phyloP scores from a whole-genome alignment of 2,113 vertebrate genomes.

The Sinocyclocheilus rhinocerous region DNA sequence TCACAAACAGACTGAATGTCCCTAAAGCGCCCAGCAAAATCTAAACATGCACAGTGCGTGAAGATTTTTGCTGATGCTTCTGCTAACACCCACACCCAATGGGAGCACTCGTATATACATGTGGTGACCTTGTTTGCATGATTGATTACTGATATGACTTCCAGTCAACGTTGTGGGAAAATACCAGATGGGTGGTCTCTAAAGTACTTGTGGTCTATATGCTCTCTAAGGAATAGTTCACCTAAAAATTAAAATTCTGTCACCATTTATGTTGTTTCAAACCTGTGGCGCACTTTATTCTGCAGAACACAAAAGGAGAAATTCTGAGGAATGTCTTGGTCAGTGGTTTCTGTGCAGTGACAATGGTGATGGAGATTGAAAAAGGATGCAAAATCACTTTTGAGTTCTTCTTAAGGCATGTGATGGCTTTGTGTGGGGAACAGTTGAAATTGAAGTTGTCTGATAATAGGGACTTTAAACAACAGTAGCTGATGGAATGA shows the following conservation, averaged over 20 bases:
- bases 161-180: constrained; percentile 13
- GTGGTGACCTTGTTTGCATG: constrained; percentile 49
- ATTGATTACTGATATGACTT: constrained; percentile 28
- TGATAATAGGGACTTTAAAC: too few species aligned
- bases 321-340: neutral
- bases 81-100: constrained; percentile 54
- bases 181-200: constrained; percentile 46
- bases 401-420: neutral
- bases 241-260: neutral
- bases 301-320: too few species aligned
- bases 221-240: neutral
- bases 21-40: constrained; percentile 22
- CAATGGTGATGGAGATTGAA: neutral
- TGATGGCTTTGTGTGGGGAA: neutral
- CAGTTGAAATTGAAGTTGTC: neutral
- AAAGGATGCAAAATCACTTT: neutral
- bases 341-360: neutral
- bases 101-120: constrained; percentile 26
- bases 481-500: too few species aligned
- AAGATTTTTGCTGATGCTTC: constrained; percentile 47
- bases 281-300: neutral
- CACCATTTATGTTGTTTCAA: neutral
- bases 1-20: constrained; percentile 23
- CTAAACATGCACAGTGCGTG: constrained; percentile 31
- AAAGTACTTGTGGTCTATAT: neutral